A percentile compares a stretch with the other conserved stretches of the same genome.
phyloP scores from a whole-genome alignment of 37 sponge, comb jelly and placozoan species.

The Cladorhizidae sp. region DNA sequence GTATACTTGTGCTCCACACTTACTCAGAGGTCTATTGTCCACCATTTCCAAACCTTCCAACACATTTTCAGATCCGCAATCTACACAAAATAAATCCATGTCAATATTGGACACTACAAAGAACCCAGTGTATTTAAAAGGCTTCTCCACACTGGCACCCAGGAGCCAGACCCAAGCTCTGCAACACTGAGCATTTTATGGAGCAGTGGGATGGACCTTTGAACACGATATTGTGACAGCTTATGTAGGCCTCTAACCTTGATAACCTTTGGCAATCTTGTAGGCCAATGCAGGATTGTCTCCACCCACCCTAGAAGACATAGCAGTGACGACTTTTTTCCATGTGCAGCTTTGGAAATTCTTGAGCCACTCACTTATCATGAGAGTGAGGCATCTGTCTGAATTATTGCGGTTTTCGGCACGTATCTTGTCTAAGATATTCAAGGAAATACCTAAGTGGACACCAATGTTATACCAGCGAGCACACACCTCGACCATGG shows the following conservation, averaged over 20 bases:
- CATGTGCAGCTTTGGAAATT: conserved; percentile 1
- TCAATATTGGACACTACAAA: background rate
- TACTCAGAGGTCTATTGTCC: conserved; percentile 9
- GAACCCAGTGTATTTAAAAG: too few relatives aligned
- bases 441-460: background rate
- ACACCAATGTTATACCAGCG: conserved; percentile 29
- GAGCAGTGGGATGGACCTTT: too few relatives aligned
- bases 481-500: background rate
- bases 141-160: too few relatives aligned
- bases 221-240: too few relatives aligned
- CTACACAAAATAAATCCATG: conserved; percentile 6
- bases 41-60: background rate
- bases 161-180: too few relatives aligned
- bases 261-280: conserved; percentile 1
- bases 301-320: conserved; percentile 10
- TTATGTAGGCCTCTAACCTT: background rate
- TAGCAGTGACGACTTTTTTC: conserved; percentile 11
- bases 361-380: conserved; percentile 25
- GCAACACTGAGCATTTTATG: too few relatives aligned
- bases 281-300: conserved; percentile 18
- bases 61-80: background rate
- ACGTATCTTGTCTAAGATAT: background rate
- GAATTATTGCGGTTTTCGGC: background rate
- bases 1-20: background rate
- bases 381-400: conserved; percentile 17